Evolutionary conservation across 2,797 vertebrate species (phyloP), one percentile per base, ranked within the genome.

Genomic region (Buphagus erythrorhynchus): DNA sequence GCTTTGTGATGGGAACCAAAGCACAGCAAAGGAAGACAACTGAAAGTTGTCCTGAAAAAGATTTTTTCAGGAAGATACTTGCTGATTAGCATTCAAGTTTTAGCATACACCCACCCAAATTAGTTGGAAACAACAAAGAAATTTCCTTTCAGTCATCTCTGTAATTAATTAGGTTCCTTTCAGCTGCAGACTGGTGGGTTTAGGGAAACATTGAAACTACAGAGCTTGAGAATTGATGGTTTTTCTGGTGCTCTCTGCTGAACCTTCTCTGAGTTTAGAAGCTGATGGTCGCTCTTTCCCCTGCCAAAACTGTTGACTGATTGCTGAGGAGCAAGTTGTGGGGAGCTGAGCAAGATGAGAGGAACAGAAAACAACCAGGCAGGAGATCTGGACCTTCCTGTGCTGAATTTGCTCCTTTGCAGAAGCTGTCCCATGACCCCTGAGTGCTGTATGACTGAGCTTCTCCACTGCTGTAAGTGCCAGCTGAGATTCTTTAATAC

Each of bases 291-390:
- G 95, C 72, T 90, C 93, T 96, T 92, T 72, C 89, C 54, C n/a
- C 79, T 92, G 94, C 89, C 42, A 83, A 86, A 95, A 91, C 89
- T 95, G 86, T 88, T 97, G 96, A 91, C 92, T 96, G 97, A 94
- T 95, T 88, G 78, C 77, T 97, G 96, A 95, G 93, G 69, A 93
- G 73, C 54, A 86, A 88, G 51, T 33, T 58, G 40, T 1, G 9
- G n/a, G 54, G 38, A 68, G 26, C 51, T 43, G 78, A 74, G 58
- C 46, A 45, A 45, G 96, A 93, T 94, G 93, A 97, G 91, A 96
- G 93, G 95, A 97, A 71, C 62, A 83, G 89, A 93, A 96, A 97
- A 89, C 76, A 93, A 93, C 79, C 82, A 92, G 87, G 68, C 28
- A 25, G 48, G 72, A 94, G 93, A 75, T 76, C 88, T 91, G 92